These are phyloP conservation scores for Muscicapa comitata DNA, from an alignment of 2,797 vertebrate species.

Conservation along the genomic window DNA sequence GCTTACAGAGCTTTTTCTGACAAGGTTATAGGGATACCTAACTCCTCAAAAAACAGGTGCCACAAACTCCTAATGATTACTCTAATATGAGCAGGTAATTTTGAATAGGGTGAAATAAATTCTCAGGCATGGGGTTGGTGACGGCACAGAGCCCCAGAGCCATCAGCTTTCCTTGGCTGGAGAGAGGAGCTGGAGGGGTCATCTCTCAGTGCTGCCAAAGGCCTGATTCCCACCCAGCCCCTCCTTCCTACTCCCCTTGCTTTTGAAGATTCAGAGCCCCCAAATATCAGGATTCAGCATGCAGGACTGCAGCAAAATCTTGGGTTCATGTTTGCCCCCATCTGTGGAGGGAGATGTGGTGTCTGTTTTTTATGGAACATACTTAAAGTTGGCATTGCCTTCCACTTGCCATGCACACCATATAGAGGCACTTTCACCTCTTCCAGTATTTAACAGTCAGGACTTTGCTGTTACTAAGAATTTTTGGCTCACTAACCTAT, in stretches of 20 bases:
- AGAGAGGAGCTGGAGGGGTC: background rate
- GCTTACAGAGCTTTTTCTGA: background rate
- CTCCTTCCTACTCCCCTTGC: background rate
- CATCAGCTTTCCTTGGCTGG: background rate
- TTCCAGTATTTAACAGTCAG: background rate
- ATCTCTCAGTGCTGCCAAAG: background rate
- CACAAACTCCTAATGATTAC: background rate
- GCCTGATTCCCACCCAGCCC: background rate
- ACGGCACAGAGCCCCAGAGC: rapidly evolving
- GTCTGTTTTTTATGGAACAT: background rate
- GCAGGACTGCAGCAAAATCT: background rate
- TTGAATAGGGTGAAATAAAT: background rate
- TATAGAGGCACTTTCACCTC: background rate
- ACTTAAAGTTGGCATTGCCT: background rate
- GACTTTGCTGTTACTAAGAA: background rate
- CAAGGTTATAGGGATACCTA: background rate
- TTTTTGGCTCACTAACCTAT: background rate
- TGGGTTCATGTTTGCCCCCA: background rate
- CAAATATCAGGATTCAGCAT: background rate
- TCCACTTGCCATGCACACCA: background rate
- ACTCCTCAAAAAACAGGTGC: background rate
- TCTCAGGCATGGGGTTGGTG: background rate
- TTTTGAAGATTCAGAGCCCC: background rate
- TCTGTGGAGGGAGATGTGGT: background rate
- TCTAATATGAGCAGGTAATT: background rate